Percentiles rank a stretch among this genome's conserved stretches.
Conservation (phyloP, 2,113 vertebrate species). For the Tursiops truncatus region DNA sequence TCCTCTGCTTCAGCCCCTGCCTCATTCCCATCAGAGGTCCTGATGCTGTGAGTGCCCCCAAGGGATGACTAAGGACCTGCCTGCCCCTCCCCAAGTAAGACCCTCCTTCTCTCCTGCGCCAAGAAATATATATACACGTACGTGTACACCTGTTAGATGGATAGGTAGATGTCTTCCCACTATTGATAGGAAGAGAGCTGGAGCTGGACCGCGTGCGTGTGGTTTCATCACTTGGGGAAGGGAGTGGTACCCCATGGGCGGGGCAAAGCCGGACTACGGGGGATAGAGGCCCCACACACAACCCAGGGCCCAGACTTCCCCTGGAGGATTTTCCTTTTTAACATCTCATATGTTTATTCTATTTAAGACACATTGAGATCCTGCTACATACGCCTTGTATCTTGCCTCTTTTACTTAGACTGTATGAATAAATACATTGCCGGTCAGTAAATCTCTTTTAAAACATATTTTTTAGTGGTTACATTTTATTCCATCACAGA, state of each 20-base stretch:
- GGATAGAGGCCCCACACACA: background rate
- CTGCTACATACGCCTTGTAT: background rate
- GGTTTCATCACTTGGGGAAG: no score
- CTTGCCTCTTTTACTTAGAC: background rate
- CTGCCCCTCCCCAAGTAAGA: background rate
- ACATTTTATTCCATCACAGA: background rate
- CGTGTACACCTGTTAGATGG: no score
- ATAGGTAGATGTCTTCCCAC: no score
- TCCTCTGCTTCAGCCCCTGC: background rate
- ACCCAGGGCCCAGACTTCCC: background rate
- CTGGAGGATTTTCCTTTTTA: background rate
- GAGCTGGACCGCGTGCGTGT: rapidly evolving
- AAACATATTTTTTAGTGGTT: background rate
- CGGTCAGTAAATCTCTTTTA: background rate
- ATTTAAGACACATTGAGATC: background rate
- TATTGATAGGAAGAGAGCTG: background rate
- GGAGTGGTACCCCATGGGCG: rapidly evolving
- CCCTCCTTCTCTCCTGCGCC: background rate
- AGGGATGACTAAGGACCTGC: background rate
- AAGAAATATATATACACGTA: background rate
- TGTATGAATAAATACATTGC: background rate
- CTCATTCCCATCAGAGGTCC: background rate
- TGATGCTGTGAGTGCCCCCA: background rate
- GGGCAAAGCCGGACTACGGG: background rate
- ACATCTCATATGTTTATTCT: background rate